Percentiles rank a stretch among this genome's conserved stretches.
Evolutionary conservation across 2,113 vertebrate genomes (phyloP).

Genomic region (Bos javanicus): DNA sequence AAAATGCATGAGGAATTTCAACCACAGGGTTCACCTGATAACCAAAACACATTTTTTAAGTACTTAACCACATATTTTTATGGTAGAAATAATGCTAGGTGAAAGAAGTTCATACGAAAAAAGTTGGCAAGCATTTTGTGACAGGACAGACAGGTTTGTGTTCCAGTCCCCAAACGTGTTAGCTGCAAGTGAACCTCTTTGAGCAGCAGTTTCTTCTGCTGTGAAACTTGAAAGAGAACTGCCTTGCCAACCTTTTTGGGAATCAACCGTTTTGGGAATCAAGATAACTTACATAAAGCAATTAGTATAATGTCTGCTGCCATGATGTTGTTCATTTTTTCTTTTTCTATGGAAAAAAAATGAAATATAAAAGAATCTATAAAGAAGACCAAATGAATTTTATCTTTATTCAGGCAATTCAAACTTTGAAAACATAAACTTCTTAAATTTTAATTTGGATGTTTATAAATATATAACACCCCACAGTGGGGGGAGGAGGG

Average conservation of each 20-base stretch:
- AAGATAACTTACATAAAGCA: conserved; percentile 26
- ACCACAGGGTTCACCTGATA: neutral
- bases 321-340: neutral
- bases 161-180: neutral
- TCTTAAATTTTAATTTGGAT: conserved; percentile 40
- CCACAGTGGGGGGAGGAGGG: neutral
- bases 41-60: neutral
- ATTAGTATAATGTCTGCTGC: neutral
- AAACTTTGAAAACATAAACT: conserved; percentile 28
- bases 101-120: neutral
- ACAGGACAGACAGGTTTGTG: neutral
- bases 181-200: neutral
- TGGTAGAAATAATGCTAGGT: neutral
- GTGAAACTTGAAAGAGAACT: neutral
- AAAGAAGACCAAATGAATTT: conserved; percentile 20
- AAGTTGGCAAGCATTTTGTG: neutral
- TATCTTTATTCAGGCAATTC: neutral
- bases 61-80: neutral
- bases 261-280: conserved; percentile 14
- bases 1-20: neutral
- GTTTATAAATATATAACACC: neutral
- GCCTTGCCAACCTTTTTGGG: neutral
- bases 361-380: conserved; percentile 1
- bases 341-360: neutral
- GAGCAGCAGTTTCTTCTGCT: neutral